phyloP scores from a whole-genome alignment of 1,140 invertebrate genomes.

The Stenopsyche tienmushanensis region DNA sequence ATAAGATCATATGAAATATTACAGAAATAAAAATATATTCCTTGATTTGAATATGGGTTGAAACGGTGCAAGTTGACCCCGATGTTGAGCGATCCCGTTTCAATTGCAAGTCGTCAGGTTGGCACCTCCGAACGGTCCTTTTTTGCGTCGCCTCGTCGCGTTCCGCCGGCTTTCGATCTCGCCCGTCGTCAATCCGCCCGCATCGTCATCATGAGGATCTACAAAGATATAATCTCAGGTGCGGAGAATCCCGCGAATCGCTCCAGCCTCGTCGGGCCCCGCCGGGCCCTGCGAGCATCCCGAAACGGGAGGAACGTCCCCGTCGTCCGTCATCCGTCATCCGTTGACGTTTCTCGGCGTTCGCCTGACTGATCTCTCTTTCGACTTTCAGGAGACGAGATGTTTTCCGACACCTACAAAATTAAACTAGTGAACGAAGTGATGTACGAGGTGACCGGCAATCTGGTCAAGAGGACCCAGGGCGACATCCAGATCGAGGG shows the following conservation, averaged over 20 bases:
- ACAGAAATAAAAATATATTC: too few species aligned
- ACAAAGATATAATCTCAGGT: slow-evolving; percentile 93
- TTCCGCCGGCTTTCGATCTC: neutral
- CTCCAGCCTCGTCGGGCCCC: neutral
- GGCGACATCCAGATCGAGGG: slow-evolving; percentile 83
- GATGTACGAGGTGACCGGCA: slow-evolving; percentile 93
- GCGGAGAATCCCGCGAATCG: slow-evolving; percentile 43
- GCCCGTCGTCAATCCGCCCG: neutral
- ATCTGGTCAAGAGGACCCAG: slow-evolving; percentile 71
- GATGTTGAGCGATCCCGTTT: too few species aligned
- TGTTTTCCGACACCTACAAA: slow-evolving; percentile 97
- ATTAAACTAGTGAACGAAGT: slow-evolving; percentile 92
- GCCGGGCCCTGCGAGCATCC: neutral
- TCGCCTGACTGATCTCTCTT: neutral
- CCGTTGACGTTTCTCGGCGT: neutral
- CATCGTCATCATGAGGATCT: slow-evolving; percentile 78
- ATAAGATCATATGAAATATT: too few species aligned
- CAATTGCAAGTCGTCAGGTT: too few species aligned
- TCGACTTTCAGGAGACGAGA: slow-evolving; percentile 83
- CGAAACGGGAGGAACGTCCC: neutral
- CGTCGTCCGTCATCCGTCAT: neutral
- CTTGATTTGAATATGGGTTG: too few species aligned
- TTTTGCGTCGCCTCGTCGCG: neutral
- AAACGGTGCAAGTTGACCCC: too few species aligned
- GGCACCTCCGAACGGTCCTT: neutral